Percentiles rank a stretch among this genome's conserved stretches.
phyloP scores from a whole-genome alignment of 2,113 vertebrate genomes.

The Corydoras sp. region DNA sequence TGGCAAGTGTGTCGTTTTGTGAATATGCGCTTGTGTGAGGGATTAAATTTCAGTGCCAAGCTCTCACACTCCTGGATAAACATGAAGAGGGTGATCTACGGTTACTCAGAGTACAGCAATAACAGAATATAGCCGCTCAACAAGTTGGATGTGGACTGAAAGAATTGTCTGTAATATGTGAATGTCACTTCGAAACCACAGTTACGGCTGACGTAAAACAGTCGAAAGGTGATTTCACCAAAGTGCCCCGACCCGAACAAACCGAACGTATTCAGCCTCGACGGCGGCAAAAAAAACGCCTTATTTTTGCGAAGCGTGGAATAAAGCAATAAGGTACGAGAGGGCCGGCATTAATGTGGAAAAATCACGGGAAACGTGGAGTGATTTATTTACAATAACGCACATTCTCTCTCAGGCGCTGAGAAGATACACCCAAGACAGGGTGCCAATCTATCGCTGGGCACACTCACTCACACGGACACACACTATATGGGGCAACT shows the following conservation, averaged over 20 bases:
- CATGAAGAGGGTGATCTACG: conserved; percentile 4
- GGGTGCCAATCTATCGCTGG: too few relatives aligned
- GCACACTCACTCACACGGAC: too few relatives aligned
- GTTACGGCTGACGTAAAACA: background rate
- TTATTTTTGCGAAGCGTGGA: too few relatives aligned
- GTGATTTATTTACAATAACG: too few relatives aligned
- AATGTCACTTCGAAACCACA: background rate
- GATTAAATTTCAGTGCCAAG: conserved; percentile 28
- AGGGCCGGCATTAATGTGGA: too few relatives aligned
- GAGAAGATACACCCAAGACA: too few relatives aligned
- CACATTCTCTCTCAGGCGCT: too few relatives aligned
- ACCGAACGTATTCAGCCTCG: background rate
- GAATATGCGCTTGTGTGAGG: conserved; percentile 1
- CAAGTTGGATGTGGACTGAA: background rate
- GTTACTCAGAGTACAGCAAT: conserved; percentile 2
- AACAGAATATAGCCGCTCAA: background rate
- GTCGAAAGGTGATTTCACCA: background rate
- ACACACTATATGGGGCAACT: too few relatives aligned
- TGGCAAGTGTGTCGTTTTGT: conserved; percentile 19
- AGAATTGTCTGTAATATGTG: background rate
- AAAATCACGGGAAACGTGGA: too few relatives aligned
- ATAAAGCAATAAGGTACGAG: too few relatives aligned
- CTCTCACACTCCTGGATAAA: conserved; percentile 17
- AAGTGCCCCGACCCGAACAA: background rate
- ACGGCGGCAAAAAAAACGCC: too few relatives aligned